Evolutionary conservation across 1,140 invertebrate species (phyloP), one percentile per base, ranked within the genome.

Genomic region (Lasioglossum albipes): DNA sequence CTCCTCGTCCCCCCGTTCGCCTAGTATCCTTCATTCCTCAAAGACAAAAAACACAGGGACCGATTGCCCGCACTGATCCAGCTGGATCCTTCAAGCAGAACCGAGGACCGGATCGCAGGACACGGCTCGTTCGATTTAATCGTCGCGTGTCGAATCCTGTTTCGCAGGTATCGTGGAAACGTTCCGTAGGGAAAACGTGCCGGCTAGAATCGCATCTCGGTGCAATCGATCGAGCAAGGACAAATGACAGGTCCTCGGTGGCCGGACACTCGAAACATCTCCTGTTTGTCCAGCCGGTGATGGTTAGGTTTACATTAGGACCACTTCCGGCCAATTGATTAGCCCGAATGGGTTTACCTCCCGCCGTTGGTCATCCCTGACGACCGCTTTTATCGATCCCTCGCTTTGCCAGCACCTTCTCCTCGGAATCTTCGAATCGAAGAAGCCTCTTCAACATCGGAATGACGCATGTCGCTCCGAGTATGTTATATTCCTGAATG

Each of bases 261-360:
- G 36, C 49, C 61, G 72, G 74, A 82, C 79, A 69, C 36, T 67
- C 57, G 75, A 57, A 78, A 79, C 75, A 82, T 70, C 70, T 74
- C 45, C 52, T 85, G 75, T 86, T 86, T 82, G 76, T 75, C 57
- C 84, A 65, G 57, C 57, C 42, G 68, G 71, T 52, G 67, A 65
- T 45, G 84, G 70, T 67, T 61, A 65, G 67, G 84, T 82, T 86
- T 85, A 86, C 84, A 86, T 86, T 86, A 82, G 79, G 72, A 72
- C 84, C 84, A 86, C 80, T 86, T 86, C 80, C 84, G 72, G 61
- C 59, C 75, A 71, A 85, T 86, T 85, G 84, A 85, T 86, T 82
- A 86, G 73, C 82, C 83, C 74, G 73, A 75, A 85, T 86, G 80
- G 75, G 75, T 85, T 76, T 79, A 36, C 52, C 22, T 16, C 36